phyloP scores from a whole-genome alignment of 2,888 invertebrate genomes.

The Heteromurus nitidus region DNA sequence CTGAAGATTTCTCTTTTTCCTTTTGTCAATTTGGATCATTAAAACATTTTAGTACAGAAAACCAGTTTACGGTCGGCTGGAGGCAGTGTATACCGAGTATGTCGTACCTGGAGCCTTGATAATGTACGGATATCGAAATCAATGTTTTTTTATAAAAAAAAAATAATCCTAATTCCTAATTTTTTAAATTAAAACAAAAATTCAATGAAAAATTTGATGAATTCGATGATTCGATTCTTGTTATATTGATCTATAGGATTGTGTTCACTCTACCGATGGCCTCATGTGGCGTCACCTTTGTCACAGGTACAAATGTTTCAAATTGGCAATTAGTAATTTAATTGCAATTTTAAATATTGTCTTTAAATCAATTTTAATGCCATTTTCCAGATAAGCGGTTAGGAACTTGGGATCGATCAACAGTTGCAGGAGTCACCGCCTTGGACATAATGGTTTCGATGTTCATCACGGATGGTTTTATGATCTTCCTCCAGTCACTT shows the following conservation, averaged over 20 bases:
- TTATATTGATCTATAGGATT: too few species aligned
- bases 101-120: conserved; percentile 46
- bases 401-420: conserved; percentile 55
- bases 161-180: too few species aligned
- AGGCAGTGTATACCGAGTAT: conserved; percentile 38
- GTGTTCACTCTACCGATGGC: conserved; percentile 38
- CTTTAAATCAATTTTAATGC: too few species aligned
- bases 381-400: conserved; percentile 39
- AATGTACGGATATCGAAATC: too few species aligned
- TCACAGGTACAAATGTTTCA: conserved; percentile 32
- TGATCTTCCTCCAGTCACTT: conserved; percentile 39
- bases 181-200: too few species aligned
- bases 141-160: too few species aligned
- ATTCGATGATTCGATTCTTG: too few species aligned
- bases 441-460: conserved; percentile 42
- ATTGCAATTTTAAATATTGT: background rate
- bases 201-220: too few species aligned
- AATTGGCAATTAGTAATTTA: background rate
- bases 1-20: background rate
- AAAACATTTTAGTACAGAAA: conserved; percentile 20
- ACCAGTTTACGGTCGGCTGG: conserved; percentile 42
- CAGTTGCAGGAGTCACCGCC: conserved; percentile 36
- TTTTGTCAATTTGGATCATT: background rate
- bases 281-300: conserved; percentile 44
- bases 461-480: conserved; percentile 40